phyloP scores from a whole-genome alignment of 2,113 vertebrate genomes.

The Ibidorhyncha struthersii region DNA sequence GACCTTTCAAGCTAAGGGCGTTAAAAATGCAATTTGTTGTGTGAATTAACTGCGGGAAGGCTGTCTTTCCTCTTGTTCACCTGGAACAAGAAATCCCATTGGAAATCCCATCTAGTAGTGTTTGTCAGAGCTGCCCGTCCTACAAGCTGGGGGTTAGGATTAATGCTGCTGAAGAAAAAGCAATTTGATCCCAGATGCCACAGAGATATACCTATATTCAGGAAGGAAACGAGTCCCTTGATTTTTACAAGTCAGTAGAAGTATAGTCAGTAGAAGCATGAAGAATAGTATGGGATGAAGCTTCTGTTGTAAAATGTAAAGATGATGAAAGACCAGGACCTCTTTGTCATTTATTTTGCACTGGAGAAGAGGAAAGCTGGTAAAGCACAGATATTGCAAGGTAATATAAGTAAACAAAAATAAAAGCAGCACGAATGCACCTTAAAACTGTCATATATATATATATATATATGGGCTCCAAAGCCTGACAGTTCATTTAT shows the following conservation, averaged over 20 bases:
- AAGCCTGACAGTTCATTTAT: neutral
- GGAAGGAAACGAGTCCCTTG: neutral
- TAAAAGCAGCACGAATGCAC: neutral
- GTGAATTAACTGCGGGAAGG: neutral
- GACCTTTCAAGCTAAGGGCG: neutral
- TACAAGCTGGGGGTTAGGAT: neutral
- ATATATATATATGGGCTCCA: neutral
- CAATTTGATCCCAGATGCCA: neutral
- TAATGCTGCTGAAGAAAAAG: slow-evolving; percentile 31
- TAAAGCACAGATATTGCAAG: neutral
- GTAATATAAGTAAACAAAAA: neutral
- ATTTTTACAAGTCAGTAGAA: slow-evolving; percentile 52
- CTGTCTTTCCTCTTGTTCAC: neutral
- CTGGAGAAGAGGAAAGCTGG: neutral
- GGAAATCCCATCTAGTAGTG: neutral
- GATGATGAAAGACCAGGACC: neutral
- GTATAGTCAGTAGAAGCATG: neutral
- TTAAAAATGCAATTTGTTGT: neutral
- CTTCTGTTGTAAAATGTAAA: slow-evolving; percentile 27
- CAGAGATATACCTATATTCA: neutral
- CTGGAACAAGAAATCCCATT: neutral
- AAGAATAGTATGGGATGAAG: slow-evolving; percentile 32
- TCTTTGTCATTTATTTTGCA: slow-evolving; percentile 15
- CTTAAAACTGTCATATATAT: neutral
- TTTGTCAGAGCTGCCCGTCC: slow-evolving; percentile 19